These are phyloP conservation scores for Temnopleurus reevesii DNA, from an alignment of 53 echinoderm and acorn worm genomes.

Conservation along the genomic window DNA sequence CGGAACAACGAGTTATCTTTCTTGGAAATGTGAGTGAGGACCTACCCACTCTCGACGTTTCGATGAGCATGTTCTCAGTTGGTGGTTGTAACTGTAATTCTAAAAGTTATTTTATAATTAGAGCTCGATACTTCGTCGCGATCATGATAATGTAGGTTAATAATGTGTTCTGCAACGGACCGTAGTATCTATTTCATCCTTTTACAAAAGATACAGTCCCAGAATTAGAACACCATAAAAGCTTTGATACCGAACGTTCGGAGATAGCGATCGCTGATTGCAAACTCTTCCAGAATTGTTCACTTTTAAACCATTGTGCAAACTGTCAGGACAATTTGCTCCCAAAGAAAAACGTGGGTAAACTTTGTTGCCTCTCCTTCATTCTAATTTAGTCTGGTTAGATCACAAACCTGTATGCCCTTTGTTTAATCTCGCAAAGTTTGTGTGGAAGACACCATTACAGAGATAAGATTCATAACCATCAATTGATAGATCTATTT, in stretches of 20 bases:
- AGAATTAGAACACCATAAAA: background rate
- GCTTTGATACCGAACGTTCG: background rate
- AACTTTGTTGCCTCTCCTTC: background rate
- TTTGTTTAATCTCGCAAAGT: background rate
- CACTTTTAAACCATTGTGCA: background rate
- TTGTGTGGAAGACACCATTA: background rate
- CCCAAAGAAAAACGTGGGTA: background rate
- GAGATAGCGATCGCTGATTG: background rate
- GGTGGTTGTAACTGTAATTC: too few species aligned
- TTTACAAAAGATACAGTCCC: background rate
- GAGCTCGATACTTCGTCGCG: background rate
- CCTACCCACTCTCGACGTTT: background rate
- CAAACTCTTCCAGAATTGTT: background rate
- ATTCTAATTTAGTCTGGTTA: background rate
- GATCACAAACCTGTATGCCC: background rate
- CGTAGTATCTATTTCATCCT: background rate
- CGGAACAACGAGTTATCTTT: background rate
- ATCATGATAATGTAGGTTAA: background rate
- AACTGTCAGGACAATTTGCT: constrained; percentile 8
- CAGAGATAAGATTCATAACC: constrained; percentile 18
- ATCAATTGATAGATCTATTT: background rate
- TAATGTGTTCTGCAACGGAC: background rate
- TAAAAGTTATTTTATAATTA: too few species aligned
- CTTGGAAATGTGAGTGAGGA: background rate
- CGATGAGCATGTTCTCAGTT: background rate